Base-by-base conservation (phyloP, 2,888 invertebrate species). In the Poecilus cupreus region DNA sequence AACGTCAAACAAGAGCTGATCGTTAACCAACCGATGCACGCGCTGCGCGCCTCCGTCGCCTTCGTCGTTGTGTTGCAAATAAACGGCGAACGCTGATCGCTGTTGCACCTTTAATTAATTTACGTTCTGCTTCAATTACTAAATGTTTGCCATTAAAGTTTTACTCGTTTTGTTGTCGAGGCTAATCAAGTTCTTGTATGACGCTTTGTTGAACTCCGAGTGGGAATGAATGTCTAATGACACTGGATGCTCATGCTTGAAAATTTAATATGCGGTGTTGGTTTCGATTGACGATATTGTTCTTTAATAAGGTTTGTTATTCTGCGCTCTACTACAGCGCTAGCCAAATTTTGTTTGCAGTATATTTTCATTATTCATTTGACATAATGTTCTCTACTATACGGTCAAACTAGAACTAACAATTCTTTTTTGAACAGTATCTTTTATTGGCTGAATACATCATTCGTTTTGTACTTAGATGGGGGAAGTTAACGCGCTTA, bases 121-220 rank as follows among this genome's bases (percentile, higher is more conserved):
- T 60, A 78, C 78, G 78, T 78, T 78, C 78, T 78, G 78, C 78
- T 78, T 78, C 78, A 78, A 78, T 78, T 78, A 78, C 78, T 78
- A 78, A 78, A 78, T 78, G 78, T 78, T 78, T 64, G 78, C 78
- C 46, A 78, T 78, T 78, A 78, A 78, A 26, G 78, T 78, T 78
- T 64, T 46, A 32, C 18, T 78, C 68, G 60, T 78, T 78, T 78
- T 78, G 77, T 60, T 77, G 60, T 39, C 18, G 24, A 43, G 77
- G 77, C 60, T 77, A 77, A 77, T 77, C 77, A 77, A 77, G 77
- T 77, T 77, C 77, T 77, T 77, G 60, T 77, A 60, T 77, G 60
- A 72, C 46, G 72, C 72, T 72, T 72, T 72, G 72, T 72, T 72
- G 72, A 68, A 68, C 72, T 72, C 46, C 46, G 43, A 43, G 72